Conservation (phyloP, 2,888 invertebrate genomes). For the Drosophila demipolita region DNA sequence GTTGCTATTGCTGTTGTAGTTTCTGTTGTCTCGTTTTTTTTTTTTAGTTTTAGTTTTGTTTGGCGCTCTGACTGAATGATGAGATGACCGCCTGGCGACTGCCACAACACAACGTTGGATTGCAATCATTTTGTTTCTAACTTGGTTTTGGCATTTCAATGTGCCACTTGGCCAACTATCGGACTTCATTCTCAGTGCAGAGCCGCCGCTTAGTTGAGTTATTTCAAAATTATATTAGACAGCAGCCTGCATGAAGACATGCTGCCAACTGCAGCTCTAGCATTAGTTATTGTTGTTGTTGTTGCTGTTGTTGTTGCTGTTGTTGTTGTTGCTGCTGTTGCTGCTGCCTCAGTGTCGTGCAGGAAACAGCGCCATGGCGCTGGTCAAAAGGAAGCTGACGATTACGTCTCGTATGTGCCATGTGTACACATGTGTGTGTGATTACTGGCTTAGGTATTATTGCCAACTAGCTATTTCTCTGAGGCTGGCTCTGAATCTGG, state of each 20-base stretch:
- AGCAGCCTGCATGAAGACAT: slow-evolving; percentile 37
- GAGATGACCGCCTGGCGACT: slow-evolving; percentile 49
- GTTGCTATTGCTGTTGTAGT: slow-evolving; percentile 18
- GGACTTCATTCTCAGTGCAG: slow-evolving; percentile 18
- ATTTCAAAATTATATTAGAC: slow-evolving; percentile 78
- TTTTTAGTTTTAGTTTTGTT: slow-evolving; percentile 12
- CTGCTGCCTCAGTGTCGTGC: slow-evolving; percentile 53
- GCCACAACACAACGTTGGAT: slow-evolving; percentile 20
- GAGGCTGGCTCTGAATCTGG: slow-evolving; percentile 1
- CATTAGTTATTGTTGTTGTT: slow-evolving; percentile 42
- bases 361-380: slow-evolving; percentile 70
- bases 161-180: slow-evolving; percentile 58
- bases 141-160: slow-evolving; percentile 72
- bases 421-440: slow-evolving; percentile 32
- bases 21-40: slow-evolving; percentile 37
- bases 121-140: slow-evolving; percentile 76
- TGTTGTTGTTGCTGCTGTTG: slow-evolving; percentile 16
- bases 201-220: slow-evolving; percentile 67
- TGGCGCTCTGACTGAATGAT: slow-evolving; percentile 30
- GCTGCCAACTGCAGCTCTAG: slow-evolving; percentile 53
- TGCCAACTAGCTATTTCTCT: slow-evolving; percentile 7
- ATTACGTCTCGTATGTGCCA: slow-evolving; percentile 56
- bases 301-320: slow-evolving; percentile 20
- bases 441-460: slow-evolving; percentile 46
- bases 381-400: slow-evolving; percentile 76